Evolutionary conservation across 2,888 invertebrate genomes (phyloP).

Genomic region (Nebria brevicollis): DNA sequence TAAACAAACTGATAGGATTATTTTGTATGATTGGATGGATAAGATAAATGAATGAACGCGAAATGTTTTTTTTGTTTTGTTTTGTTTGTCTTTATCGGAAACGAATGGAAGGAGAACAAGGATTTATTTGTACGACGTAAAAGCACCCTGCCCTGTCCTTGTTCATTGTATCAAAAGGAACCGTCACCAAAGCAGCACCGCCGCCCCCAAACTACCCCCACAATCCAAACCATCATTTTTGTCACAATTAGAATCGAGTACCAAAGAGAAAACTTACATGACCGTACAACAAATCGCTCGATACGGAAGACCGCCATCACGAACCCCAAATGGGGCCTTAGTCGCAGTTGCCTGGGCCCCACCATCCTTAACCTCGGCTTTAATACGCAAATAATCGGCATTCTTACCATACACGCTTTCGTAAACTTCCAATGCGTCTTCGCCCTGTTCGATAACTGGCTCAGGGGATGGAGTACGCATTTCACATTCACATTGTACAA

Average conservation of each 20-base stretch:
- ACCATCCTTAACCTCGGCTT: slow-evolving; percentile 52
- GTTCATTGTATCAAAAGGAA: too few relatives aligned
- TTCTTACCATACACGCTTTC: slow-evolving; percentile 62
- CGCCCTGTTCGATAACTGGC: slow-evolving; percentile 50
- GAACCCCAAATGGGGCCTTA: slow-evolving; percentile 50
- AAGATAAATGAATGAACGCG: neutral
- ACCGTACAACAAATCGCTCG: slow-evolving; percentile 62
- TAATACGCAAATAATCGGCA: slow-evolving; percentile 59
- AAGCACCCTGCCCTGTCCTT: too few relatives aligned
- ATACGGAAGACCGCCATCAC: slow-evolving; percentile 58
- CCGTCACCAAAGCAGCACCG: too few relatives aligned
- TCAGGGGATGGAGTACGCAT: slow-evolving; percentile 27
- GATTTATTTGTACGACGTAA: neutral
- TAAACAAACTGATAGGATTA: neutral
- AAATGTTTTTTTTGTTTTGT: neutral
- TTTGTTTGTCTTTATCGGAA: neutral
- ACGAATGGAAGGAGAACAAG: neutral
- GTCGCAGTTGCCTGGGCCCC: neutral
- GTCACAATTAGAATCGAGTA: neutral
- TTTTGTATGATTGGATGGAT: neutral
- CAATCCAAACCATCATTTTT: neutral
- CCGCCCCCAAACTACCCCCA: neutral
- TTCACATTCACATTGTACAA: slow-evolving; percentile 27
- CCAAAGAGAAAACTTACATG: slow-evolving; percentile 54
- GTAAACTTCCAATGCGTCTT: slow-evolving; percentile 58